These are phyloP conservation scores for Gnatocerus cornutus DNA, from an alignment of 2,888 invertebrate species.

Conservation along the genomic window DNA sequence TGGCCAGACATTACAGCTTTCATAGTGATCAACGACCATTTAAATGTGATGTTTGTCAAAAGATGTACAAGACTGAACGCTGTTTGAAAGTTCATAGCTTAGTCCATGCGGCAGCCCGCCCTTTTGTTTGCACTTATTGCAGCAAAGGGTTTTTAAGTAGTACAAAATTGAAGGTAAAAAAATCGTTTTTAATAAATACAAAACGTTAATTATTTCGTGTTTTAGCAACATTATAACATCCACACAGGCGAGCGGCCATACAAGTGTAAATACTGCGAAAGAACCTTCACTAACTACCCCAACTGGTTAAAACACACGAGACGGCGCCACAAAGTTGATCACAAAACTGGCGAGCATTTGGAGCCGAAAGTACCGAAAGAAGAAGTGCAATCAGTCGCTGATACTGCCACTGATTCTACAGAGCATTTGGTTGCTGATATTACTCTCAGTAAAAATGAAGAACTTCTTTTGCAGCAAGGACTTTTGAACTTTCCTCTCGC, in stretches of 20 bases:
- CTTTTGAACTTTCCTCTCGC: slow-evolving; percentile 64
- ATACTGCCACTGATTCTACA: slow-evolving; percentile 22
- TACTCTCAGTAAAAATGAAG: slow-evolving; percentile 64
- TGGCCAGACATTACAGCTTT: slow-evolving; percentile 69
- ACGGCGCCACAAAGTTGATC: slow-evolving; percentile 72
- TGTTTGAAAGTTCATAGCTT: slow-evolving; percentile 75
- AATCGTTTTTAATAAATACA: too few species aligned
- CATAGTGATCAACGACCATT: slow-evolving; percentile 69
- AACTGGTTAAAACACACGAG: slow-evolving; percentile 77
- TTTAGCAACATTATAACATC: slow-evolving; percentile 75
- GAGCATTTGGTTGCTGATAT: slow-evolving; percentile 58
- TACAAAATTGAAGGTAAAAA: slow-evolving; percentile 73
- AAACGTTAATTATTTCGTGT: too few species aligned
- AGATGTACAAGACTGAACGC: slow-evolving; percentile 75
- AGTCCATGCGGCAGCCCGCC: slow-evolving; percentile 73
- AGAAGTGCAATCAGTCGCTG: slow-evolving; percentile 31
- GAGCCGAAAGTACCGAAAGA: slow-evolving; percentile 57
- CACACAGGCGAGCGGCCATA: slow-evolving; percentile 75
- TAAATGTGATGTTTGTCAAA: slow-evolving; percentile 73
- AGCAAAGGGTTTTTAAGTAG: slow-evolving; percentile 76
- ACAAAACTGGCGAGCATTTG: slow-evolving; percentile 65
- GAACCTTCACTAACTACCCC: slow-evolving; percentile 74
- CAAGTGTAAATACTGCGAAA: slow-evolving; percentile 74
- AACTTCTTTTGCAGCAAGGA: slow-evolving; percentile 64
- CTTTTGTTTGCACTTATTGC: slow-evolving; percentile 74